These are phyloP conservation scores for Harmothoe impar DNA, from an alignment of 2,888 invertebrate genomes.

Conservation along the genomic window DNA sequence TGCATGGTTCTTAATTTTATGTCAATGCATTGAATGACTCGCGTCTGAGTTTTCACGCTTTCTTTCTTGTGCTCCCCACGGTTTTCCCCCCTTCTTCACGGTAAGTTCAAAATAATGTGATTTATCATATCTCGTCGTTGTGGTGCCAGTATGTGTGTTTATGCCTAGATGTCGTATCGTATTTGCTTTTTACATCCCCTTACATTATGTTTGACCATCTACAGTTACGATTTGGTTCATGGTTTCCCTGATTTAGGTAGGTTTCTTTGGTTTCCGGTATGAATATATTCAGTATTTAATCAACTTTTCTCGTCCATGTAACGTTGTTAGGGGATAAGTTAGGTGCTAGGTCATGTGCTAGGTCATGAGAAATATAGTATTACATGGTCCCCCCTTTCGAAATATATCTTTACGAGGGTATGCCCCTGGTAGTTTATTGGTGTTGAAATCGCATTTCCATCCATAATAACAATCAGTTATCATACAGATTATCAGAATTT, in stretches of 20 bases:
- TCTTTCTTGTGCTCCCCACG: constrained; percentile 49
- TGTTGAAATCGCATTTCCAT: too few species aligned
- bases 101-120: not conserved
- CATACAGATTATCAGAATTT: too few species aligned
- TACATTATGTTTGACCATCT: not conserved
- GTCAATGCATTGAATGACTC: not conserved
- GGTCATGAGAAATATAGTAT: too few species aligned
- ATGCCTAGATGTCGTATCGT: not conserved
- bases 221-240: not conserved
- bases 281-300: not conserved
- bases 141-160: constrained; percentile 32
- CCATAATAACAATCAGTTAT: too few species aligned
- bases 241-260: not conserved
- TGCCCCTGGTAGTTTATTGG: too few species aligned
- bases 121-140: not conserved
- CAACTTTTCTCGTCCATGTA: too few species aligned
- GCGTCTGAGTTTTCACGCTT: constrained; percentile 56
- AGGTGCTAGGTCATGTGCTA: too few species aligned
- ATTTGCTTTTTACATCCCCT: not conserved
- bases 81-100: constrained; percentile 15
- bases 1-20: too few species aligned
- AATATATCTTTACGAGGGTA: too few species aligned
- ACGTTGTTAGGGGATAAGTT: too few species aligned
- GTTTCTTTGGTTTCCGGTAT: not conserved
- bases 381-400: too few species aligned